Evolutionary conservation across 1,140 invertebrate species (phyloP).

Genomic region (Holotrichia oblita): DNA sequence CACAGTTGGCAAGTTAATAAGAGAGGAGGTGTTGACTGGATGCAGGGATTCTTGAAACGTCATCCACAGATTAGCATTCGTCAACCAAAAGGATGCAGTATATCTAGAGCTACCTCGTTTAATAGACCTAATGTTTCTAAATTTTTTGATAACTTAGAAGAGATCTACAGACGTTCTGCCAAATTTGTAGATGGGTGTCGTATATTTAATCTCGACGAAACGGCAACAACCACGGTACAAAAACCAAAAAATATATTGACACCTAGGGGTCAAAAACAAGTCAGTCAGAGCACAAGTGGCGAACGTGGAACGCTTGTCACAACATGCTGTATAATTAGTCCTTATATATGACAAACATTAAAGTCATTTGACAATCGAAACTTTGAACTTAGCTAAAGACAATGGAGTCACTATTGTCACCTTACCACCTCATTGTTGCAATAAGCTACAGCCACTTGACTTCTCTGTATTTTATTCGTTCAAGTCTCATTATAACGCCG

Average conservation of each 20-base stretch:
- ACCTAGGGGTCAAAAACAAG: too few species aligned
- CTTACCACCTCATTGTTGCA: too few species aligned
- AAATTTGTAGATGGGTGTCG: conserved; percentile 38
- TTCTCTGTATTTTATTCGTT: too few species aligned
- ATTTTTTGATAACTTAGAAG: conserved; percentile 44
- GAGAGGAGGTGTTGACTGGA: conserved; percentile 59
- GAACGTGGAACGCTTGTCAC: background rate
- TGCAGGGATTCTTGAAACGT: conserved; percentile 57
- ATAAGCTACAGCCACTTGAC: background rate
- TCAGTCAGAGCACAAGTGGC: background rate
- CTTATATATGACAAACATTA: too few species aligned
- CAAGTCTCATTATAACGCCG: too few species aligned
- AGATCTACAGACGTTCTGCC: conserved; percentile 47
- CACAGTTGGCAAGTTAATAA: conserved; percentile 53
- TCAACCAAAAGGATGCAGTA: conserved; percentile 61
- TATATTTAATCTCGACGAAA: too few species aligned
- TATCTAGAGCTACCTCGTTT: conserved; percentile 60
- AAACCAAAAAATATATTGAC: too few species aligned
- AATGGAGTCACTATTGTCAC: conserved; percentile 54
- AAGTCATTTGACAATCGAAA: too few species aligned
- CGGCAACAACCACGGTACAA: too few species aligned
- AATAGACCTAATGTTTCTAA: conserved; percentile 52
- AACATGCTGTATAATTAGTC: conserved; percentile 55
- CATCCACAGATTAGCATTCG: conserved; percentile 58
- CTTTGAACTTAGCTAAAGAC: too few species aligned